Evolutionary conservation across 2,797 vertebrate genomes (phyloP).

Genomic region (Diplodus sargus): DNA sequence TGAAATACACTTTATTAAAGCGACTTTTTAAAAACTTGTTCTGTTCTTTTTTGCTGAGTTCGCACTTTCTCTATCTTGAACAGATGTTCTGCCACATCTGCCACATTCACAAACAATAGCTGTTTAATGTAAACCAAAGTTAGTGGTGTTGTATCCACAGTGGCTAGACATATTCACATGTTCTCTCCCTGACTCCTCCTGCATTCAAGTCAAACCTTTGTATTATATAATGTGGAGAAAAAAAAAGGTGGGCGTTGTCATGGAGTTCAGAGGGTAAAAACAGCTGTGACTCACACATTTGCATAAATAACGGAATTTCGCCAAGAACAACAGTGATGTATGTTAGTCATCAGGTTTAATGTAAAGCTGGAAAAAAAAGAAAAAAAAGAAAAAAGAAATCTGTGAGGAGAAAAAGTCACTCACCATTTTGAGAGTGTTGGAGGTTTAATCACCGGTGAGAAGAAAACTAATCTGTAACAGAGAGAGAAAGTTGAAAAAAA

Average conservation of each 20-base stretch:
- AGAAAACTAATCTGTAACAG: conserved; percentile 40
- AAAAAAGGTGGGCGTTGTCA: conserved; percentile 68
- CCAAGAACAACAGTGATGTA: too few species aligned
- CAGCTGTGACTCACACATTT: conserved; percentile 55
- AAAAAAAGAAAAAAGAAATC: background rate
- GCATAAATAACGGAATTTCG: conserved; percentile 72
- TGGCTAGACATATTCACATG: background rate
- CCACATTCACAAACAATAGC: background rate
- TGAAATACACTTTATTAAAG: background rate
- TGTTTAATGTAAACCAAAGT: background rate
- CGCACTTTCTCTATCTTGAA: background rate
- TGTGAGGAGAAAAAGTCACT: conserved; percentile 48
- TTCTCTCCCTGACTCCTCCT: background rate
- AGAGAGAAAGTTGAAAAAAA: background rate
- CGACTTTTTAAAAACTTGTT: background rate
- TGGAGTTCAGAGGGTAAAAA: conserved; percentile 32
- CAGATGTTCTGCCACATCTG: conserved; percentile 7
- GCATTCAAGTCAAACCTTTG: background rate
- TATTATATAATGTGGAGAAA: conserved; percentile 37
- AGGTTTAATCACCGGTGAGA: conserved; percentile 9
- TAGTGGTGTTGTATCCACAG: background rate
- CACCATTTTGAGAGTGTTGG: conserved; percentile 72
- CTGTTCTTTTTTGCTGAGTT: too few species aligned
- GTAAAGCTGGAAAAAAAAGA: too few species aligned
- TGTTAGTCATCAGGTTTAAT: too few species aligned